Base-by-base conservation (phyloP, 2,113 vertebrate genomes). In the Malurus alboscapulatus region DNA sequence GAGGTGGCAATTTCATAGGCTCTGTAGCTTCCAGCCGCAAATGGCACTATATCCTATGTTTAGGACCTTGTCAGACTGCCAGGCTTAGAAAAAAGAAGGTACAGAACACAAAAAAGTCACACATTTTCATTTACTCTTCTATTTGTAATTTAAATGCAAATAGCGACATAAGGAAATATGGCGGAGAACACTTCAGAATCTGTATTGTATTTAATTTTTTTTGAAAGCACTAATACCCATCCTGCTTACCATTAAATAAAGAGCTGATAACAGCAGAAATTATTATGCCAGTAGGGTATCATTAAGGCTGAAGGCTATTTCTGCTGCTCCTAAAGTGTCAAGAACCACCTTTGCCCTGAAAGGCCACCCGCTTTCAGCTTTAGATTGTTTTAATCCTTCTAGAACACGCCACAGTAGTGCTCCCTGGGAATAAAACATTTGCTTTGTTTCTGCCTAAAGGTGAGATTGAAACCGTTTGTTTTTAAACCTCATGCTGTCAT, bases 401-500 rank as follows among this genome's bases (percentile, higher is more conserved):
- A 88, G 85, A 91, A 53, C 55, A 87, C 20, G 26, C 32, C 62
- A 90, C 36, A 21, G 2, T 69, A 73, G 13, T 62, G 30, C 63
- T 87, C 58, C 38, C 57, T 69, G 81, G 57, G 66, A 95, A 88
- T 90, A 74, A 96, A 95, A 78, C 63, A 85, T 83, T 93, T 90
- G 58, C n/a, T 90, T 93, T 17, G 0, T 85, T 93, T 90, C 87
- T 91, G 59, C 55, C 82, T 92, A 90, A 92, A 96, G 93, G 87
- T 94, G 84, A 95, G 91, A 77, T 83, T 94, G 87, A 86, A 96
- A 80, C 67, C 77, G 94, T 92, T 96, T 94, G 84, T 90, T 94
- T 95, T 91, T 91, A 94, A 94, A 91, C 47, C 84, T 87, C 82
- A 66, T 58, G 51, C 62, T 92, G 81, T 96, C 90, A 77, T 88